Conservation (phyloP, 2,888 invertebrate genomes). For the Nephrotoma guestfalica region DNA sequence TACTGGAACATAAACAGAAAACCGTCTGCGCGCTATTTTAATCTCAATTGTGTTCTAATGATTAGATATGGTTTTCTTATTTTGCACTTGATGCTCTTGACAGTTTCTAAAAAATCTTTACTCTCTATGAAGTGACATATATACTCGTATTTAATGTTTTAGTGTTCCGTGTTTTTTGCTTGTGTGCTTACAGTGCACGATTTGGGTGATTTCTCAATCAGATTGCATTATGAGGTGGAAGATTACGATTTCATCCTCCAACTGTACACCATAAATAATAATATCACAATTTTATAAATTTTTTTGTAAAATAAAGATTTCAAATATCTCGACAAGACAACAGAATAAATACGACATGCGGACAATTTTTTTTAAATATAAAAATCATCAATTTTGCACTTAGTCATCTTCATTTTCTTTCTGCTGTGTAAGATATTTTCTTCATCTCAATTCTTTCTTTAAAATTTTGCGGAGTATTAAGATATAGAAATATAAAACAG, state of each 20-base stretch:
- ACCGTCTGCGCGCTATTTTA: neutral
- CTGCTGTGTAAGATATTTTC: neutral
- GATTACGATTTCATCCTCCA: neutral
- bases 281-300: neutral
- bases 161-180: neutral
- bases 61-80: neutral
- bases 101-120: neutral
- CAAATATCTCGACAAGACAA: neutral
- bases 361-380: neutral
- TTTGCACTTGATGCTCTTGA: neutral
- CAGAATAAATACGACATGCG: neutral
- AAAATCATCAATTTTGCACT: neutral
- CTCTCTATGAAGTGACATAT: neutral
- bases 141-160: neutral
- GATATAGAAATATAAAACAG: neutral
- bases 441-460: neutral
- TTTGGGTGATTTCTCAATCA: neutral
- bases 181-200: neutral
- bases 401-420: neutral
- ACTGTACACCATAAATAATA: neutral
- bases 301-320: neutral
- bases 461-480: neutral
- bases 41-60: neutral
- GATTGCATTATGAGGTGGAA: neutral
- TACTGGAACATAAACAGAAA: neutral